Evolutionary conservation across 2,797 vertebrate species (phyloP).

Genomic region (Thamnophis elegans): DNA sequence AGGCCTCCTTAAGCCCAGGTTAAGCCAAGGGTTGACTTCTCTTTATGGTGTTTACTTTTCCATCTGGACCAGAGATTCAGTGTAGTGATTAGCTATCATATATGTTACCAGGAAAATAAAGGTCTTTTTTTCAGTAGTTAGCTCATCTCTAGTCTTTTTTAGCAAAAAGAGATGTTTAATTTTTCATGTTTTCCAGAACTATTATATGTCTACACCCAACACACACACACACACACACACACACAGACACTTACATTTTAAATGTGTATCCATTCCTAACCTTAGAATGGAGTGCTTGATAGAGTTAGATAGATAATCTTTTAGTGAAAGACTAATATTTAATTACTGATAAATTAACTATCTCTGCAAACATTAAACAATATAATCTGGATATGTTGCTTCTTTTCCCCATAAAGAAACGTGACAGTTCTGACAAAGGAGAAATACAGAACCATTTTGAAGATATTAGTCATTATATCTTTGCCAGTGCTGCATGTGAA

Average conservation of each 20-base stretch:
- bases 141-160: background rate
- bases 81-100: background rate
- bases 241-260: background rate
- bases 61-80: background rate
- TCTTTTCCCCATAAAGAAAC: background rate
- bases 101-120: background rate
- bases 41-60: background rate
- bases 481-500: background rate
- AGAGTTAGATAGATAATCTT: background rate
- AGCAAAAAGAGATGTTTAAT: background rate
- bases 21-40: background rate
- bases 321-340: background rate
- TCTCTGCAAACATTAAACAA: fast-evolving
- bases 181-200: background rate
- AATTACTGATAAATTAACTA: background rate
- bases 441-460: background rate
- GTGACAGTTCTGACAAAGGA: background rate
- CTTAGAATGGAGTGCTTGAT: background rate
- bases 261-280: background rate
- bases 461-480: background rate
- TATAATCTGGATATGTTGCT: background rate
- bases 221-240: background rate
- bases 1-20: background rate
- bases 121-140: background rate
- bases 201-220: too few species aligned